These are phyloP conservation scores for Strigamia crassipes DNA, from an alignment of 2,888 invertebrate species.

Conservation along the genomic window DNA sequence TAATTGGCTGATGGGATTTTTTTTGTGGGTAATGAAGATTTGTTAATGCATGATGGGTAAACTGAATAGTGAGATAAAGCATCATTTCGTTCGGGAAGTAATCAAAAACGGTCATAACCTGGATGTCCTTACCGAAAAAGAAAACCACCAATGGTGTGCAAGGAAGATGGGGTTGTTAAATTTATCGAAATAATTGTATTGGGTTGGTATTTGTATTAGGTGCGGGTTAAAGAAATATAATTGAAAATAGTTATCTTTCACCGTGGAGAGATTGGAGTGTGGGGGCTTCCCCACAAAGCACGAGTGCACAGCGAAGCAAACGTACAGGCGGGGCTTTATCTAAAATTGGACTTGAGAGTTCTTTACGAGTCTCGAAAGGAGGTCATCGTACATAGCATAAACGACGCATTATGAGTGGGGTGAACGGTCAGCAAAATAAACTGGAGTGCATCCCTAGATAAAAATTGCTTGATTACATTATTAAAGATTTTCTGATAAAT, in stretches of 20 bases:
- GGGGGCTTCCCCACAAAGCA: constrained; percentile 3
- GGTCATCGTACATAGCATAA: constrained; percentile 6
- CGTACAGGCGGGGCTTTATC: constrained; percentile 7
- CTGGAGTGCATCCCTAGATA: neutral
- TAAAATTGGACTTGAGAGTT: constrained; percentile 1
- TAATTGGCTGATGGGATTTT: neutral
- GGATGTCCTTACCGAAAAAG: no score
- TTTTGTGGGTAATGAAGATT: neutral
- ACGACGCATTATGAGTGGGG: neutral
- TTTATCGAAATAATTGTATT: no score
- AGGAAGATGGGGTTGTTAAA: no score
- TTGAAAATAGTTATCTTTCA: neutral
- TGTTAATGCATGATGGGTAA: no score
- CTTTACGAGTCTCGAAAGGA: constrained; percentile 19
- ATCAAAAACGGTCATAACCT: no score
- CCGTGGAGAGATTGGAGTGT: neutral
- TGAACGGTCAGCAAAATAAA: constrained; percentile 10
- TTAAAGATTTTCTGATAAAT: no score
- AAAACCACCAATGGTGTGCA: no score
- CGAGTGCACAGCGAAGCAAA: neutral
- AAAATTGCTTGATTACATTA: neutral
- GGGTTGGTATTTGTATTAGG: neutral
- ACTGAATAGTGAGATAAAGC: no score
- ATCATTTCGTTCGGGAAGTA: no score
- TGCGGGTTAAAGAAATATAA: neutral